These are phyloP conservation scores for Miichthys miiuy DNA, from an alignment of 2,797 vertebrate species.

Conservation along the genomic window DNA sequence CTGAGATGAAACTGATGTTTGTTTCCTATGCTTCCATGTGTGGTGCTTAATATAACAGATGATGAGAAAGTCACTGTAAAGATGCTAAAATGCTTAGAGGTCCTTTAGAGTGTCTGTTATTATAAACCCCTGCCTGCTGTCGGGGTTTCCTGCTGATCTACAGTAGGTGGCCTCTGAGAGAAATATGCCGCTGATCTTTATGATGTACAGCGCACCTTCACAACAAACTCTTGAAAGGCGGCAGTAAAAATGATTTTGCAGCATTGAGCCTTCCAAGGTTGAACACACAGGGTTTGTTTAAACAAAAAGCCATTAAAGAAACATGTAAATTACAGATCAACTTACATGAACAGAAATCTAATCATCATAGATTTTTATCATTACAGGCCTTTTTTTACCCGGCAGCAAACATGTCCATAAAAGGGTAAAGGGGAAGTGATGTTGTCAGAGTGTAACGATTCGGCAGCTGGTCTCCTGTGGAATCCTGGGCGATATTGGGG, in stretches of 20 bases:
- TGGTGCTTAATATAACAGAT: slow-evolving; percentile 3
- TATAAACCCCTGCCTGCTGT: slow-evolving; percentile 35
- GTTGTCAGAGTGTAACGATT: slow-evolving; percentile 67
- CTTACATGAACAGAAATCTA: neutral
- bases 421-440: slow-evolving; percentile 82
- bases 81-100: slow-evolving; percentile 11
- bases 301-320: slow-evolving; percentile 20
- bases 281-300: slow-evolving; percentile 20
- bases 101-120: slow-evolving; percentile 28
- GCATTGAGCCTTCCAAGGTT: slow-evolving; percentile 4
- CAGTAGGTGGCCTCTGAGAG: slow-evolving; percentile 17
- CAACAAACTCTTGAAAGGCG: slow-evolving; percentile 28
- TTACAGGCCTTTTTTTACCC: slow-evolving; percentile 5
- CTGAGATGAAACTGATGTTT: neutral
- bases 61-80: slow-evolving; percentile 1
- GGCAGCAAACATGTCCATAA: slow-evolving; percentile 69
- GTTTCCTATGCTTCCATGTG: neutral
- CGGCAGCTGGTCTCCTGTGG: slow-evolving; percentile 63
- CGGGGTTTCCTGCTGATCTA: slow-evolving; percentile 32
- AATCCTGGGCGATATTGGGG: slow-evolving; percentile 79
- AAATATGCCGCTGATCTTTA: slow-evolving; percentile 12
- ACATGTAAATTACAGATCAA: neutral
- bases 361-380: slow-evolving; percentile 27
- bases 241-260: slow-evolving; percentile 33
- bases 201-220: slow-evolving; percentile 19